Percentiles rank a stretch among this genome's conserved stretches.
Evolutionary conservation across 2,797 vertebrate genomes (phyloP).

Genomic region (Acropternis orthonyx): DNA sequence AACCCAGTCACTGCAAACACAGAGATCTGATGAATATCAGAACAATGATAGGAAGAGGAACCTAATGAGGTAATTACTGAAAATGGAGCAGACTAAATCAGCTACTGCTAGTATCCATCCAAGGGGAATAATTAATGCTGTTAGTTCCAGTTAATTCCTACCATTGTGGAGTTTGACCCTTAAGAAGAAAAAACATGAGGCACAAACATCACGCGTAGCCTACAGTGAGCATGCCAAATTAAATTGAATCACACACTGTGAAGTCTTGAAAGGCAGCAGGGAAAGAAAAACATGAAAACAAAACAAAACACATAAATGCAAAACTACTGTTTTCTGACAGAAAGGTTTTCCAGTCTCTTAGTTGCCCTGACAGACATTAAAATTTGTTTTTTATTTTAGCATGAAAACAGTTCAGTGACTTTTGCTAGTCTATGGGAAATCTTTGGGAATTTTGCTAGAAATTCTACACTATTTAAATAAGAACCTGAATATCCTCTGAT

Average conservation of each 20-base stretch:
- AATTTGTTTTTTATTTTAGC: not conserved
- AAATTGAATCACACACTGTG: not conserved
- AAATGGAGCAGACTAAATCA: not conserved
- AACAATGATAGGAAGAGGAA: not conserved
- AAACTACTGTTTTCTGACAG: not conserved
- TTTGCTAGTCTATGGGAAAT: not conserved
- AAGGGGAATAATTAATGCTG: not conserved
- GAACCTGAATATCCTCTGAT: not conserved
- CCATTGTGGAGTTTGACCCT: not conserved
- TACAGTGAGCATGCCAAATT: not conserved
- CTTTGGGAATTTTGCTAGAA: not conserved
- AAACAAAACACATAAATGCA: not conserved
- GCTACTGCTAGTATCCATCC: not conserved
- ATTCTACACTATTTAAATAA: not conserved
- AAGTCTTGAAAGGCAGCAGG: not conserved
- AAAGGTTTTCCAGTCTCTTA: not conserved
- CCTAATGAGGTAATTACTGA: not conserved
- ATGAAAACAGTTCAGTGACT: not conserved
- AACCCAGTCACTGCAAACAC: not conserved
- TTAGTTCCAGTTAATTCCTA: not conserved
- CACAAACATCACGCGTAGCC: not conserved
- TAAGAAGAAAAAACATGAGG: not conserved
- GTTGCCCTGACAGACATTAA: not conserved
- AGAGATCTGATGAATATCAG: not conserved
- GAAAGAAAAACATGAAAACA: not conserved